Evolutionary conservation across 64 coral and sea anemone species (phyloP), one percentile per base, ranked within the genome.

Genomic region (Pachyseris speciosa): DNA sequence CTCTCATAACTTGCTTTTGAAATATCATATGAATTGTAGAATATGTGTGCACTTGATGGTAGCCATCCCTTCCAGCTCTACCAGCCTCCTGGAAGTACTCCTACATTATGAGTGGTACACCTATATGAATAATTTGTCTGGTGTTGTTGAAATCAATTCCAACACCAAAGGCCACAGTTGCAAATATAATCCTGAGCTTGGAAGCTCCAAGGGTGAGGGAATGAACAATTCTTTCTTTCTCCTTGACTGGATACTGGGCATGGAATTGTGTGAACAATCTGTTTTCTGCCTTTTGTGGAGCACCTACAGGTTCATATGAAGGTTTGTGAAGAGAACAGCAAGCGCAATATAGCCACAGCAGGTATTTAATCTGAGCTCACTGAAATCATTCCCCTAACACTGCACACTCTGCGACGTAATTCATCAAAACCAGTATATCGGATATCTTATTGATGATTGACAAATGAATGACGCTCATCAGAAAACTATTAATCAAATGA

Each of bases 81-180:
- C 43, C 43, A 5, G 43, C 43, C 43, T 45, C 43, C 43, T 45
- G 75, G 29, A 45, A 80, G 33, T 80, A 80, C 58, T 80, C 29
- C 20, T 80, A 31, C 75, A 80, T 80, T 80, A 20, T 47, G 29
- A 37, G 49, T 80, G 75, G 75, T 37, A 80, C 75, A 80, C 75
- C 73, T 77, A 80, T 80, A 43, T 50, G 75, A 24, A 80, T 57
- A 32, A 51, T 49, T 80, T 80, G 75, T 20, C 75, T 80, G 75
- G 49, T 45, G 43, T 45, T 80, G 12, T 80, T 80, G 44, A 80
- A 80, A 80, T 80, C 73, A 27, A 44, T 40, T 16, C 73, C 16
- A 77, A 77, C 26, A 37, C 73, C 73, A 77, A 77, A 77, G 73
- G 73, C 73, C 73, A 77, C 73, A 77, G 73, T 77, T 41, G 73